Conservation (phyloP, 2,113 vertebrate genomes). For the Tauraco erythrolophus region DNA sequence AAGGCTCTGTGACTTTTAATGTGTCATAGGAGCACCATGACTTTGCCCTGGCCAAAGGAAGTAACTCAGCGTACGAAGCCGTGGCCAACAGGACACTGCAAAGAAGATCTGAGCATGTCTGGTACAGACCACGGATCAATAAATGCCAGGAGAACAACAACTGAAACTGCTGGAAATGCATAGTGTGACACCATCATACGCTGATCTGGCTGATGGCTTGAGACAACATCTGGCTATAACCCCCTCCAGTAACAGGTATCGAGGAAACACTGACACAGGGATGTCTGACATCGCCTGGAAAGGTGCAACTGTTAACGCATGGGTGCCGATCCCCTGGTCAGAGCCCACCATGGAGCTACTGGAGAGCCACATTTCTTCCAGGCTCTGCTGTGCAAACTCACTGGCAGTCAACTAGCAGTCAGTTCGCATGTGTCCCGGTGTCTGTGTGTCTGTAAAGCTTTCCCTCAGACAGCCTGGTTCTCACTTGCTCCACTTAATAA, state of each 20-base stretch:
- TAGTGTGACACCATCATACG: not conserved
- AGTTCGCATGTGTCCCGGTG: accelerated
- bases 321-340: not conserved
- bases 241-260: not conserved
- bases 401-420: not conserved
- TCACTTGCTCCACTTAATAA: not conserved
- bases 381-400: not conserved
- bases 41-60: not conserved
- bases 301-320: not conserved
- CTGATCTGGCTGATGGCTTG: not conserved
- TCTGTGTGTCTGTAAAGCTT: not conserved
- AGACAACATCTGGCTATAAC: not conserved
- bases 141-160: not conserved
- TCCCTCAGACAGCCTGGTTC: not conserved
- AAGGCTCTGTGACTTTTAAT: not conserved
- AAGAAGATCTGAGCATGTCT: not conserved
- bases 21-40: not conserved
- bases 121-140: not conserved
- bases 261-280: too few relatives aligned
- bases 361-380: not conserved
- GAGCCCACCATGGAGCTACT: not conserved
- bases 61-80: not conserved
- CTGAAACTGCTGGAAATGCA: not conserved
- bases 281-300: not conserved
- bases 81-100: not conserved